phyloP scores from a whole-genome alignment of 2,113 vertebrate species.

The Parus major region DNA sequence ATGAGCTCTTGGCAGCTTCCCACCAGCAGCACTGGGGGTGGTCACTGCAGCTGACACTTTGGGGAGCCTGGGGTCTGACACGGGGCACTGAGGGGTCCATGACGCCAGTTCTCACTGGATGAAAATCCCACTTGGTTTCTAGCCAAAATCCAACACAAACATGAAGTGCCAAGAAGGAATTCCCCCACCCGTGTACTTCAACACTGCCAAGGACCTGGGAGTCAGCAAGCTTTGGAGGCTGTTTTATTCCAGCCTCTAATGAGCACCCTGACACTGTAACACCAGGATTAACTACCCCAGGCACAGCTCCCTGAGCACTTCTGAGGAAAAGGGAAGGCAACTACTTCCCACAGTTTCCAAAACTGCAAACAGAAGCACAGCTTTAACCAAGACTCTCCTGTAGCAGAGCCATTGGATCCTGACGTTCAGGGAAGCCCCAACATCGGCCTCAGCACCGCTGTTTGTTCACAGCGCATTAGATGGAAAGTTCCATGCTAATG shows the following conservation, averaged over 20 bases:
- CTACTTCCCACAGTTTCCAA: accelerated
- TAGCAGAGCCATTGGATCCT: not conserved
- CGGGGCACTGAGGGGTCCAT: not conserved
- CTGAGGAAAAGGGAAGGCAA: not conserved
- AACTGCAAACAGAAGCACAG: not conserved
- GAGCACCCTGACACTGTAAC: accelerated
- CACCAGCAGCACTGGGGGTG: not conserved
- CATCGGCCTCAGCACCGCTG: not conserved
- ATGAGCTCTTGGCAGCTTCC: conserved; percentile 5
- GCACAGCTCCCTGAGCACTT: not conserved
- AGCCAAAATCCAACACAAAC: not conserved
- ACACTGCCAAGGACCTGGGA: not conserved
- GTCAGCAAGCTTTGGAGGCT: not conserved
- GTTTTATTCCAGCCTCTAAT: not conserved
- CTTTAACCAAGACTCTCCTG: not conserved
- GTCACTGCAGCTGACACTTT: not conserved
- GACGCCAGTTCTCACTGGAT: not conserved
- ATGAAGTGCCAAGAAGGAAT: not conserved
- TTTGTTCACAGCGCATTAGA: conserved; percentile 14
- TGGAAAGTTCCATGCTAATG: conserved; percentile 70
- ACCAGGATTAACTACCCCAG: accelerated
- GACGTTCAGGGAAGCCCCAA: not conserved
- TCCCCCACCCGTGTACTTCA: not conserved
- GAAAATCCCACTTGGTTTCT: not conserved
- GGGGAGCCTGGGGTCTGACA: not conserved